phyloP scores from a whole-genome alignment of 2,113 vertebrate species.

The Dunckerocampus dactyliophorus region DNA sequence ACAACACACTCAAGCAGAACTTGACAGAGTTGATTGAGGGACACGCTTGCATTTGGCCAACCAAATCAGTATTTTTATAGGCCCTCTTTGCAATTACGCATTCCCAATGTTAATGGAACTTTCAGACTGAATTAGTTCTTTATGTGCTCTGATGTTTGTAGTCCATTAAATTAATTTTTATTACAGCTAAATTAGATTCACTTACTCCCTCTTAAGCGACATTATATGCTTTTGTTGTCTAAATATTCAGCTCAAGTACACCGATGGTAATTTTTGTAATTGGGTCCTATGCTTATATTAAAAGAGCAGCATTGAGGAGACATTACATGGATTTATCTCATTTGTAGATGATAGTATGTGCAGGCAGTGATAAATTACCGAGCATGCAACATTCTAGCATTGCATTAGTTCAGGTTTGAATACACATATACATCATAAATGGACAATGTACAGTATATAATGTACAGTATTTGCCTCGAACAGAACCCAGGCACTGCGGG shows the following conservation, averaged over 20 bases:
- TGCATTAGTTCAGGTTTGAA: no score
- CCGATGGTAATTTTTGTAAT: slow-evolving; percentile 23
- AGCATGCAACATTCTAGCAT: no score
- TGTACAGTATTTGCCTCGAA: no score
- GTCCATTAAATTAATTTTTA: slow-evolving; percentile 79
- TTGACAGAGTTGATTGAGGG: slow-evolving; percentile 56
- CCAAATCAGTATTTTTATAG: slow-evolving; percentile 75
- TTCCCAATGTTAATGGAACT: slow-evolving; percentile 73
- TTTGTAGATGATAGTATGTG: no score
- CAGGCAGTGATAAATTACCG: no score
- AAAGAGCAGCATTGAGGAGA: no score
- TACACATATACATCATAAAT: no score
- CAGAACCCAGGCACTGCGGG: no score
- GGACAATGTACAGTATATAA: no score
- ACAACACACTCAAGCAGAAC: slow-evolving; percentile 52
- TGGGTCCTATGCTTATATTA: no score
- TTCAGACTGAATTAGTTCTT: slow-evolving; percentile 72
- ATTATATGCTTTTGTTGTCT: slow-evolving; percentile 68
- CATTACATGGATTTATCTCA: no score
- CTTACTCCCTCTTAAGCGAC: slow-evolving; percentile 65
- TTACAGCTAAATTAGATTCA: slow-evolving; percentile 77
- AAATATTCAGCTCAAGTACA: slow-evolving; percentile 54
- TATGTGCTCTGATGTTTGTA: slow-evolving; percentile 72
- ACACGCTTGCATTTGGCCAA: slow-evolving; percentile 68
- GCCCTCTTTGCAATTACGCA: slow-evolving; percentile 69